These are phyloP conservation scores for Corapipo altera DNA, from an alignment of 2,113 vertebrate species.

Conservation along the genomic window DNA sequence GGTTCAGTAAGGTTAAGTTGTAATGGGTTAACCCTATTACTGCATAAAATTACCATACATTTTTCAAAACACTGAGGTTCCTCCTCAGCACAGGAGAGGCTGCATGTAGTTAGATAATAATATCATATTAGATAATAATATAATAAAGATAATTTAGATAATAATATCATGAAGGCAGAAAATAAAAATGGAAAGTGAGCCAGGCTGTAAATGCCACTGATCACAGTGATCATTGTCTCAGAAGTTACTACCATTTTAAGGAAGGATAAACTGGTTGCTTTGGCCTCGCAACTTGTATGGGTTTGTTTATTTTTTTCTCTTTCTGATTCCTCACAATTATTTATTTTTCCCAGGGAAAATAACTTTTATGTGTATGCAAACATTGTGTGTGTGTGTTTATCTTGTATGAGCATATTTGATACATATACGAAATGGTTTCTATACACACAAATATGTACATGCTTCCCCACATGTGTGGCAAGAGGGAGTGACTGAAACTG, in stretches of 20 bases:
- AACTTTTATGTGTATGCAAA: background rate
- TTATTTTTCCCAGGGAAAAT: background rate
- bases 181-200: too few relatives aligned
- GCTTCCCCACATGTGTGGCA: accelerated
- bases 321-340: background rate
- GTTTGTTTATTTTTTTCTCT: background rate
- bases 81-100: too few relatives aligned
- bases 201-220: background rate
- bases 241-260: background rate
- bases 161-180: too few relatives aligned
- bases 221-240: background rate
- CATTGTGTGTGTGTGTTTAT: background rate
- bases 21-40: background rate
- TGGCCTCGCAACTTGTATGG: background rate
- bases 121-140: too few relatives aligned
- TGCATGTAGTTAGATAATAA: too few relatives aligned
- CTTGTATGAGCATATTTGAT: background rate
- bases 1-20: background rate
- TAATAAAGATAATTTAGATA: too few relatives aligned
- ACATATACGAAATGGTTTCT: accelerated
- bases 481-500: accelerated
- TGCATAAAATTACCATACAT: too few relatives aligned
- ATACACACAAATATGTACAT: accelerated
- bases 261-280: background rate
- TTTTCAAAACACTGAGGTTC: too few relatives aligned